Percentiles rank a stretch among this genome's conserved stretches.
These are phyloP conservation scores for Melopsittacus undulatus DNA, from an alignment of 2,797 vertebrate species.

Conservation along the genomic window DNA sequence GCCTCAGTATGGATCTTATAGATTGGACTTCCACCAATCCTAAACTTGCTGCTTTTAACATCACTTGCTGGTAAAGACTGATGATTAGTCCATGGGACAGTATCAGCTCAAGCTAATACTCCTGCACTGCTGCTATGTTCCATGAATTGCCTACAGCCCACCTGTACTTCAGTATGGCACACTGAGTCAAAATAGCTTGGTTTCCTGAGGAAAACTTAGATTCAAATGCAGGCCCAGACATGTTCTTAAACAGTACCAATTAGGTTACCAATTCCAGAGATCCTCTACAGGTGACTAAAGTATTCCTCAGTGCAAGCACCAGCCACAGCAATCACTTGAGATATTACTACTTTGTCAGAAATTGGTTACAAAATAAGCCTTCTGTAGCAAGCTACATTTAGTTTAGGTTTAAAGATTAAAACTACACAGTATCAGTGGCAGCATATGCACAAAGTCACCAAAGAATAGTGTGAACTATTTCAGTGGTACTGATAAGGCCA, in stretches of 20 bases:
- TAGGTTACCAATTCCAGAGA: not conserved
- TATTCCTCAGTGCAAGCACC: not conserved
- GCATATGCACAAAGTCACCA: not conserved
- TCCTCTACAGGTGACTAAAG: not conserved
- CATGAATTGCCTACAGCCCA: not conserved
- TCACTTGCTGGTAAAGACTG: not conserved
- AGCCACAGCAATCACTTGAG: not conserved
- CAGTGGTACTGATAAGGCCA: not conserved
- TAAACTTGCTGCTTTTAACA: not conserved
- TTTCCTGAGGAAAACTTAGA: not conserved
- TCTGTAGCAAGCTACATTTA: not conserved
- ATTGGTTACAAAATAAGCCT: not conserved
- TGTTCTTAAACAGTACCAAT: not conserved
- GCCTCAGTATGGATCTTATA: not conserved
- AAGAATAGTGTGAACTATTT: conserved; percentile 28
- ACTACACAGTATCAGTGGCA: not conserved
- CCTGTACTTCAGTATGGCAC: not conserved
- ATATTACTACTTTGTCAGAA: not conserved
- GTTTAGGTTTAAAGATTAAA: not conserved
- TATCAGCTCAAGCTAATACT: not conserved
- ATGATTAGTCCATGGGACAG: not conserved
- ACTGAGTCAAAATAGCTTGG: not conserved
- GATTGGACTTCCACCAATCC: not conserved
- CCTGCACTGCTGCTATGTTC: not conserved
- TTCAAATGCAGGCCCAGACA: not conserved